Conservation (phyloP, 2,888 invertebrate species). For the Pyrrhosoma nymphula region DNA sequence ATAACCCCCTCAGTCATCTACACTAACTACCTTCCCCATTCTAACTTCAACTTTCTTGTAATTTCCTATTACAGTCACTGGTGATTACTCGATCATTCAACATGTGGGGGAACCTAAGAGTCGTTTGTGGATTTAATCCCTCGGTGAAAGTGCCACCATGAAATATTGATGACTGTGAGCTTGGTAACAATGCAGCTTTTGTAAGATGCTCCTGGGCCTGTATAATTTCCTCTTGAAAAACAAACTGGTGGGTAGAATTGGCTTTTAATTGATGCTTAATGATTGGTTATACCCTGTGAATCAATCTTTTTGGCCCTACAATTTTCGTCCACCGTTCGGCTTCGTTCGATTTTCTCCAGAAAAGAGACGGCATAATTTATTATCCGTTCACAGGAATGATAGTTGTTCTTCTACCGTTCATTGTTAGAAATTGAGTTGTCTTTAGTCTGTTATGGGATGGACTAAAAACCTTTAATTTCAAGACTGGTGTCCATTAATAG, state of each 20-base stretch:
- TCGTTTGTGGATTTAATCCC: not conserved
- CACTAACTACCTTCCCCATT: no score
- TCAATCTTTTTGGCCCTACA: not conserved
- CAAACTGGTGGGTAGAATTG: not conserved
- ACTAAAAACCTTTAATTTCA: slow-evolving; percentile 17
- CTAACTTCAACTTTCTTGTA: no score
- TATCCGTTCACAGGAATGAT: not conserved
- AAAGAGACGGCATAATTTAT: not conserved
- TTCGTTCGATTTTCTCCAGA: not conserved
- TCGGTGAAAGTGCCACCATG: not conserved
- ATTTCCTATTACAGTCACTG: no score
- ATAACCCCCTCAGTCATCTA: no score
- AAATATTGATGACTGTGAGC: not conserved
- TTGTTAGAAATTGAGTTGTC: not conserved
- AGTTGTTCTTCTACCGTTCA: not conserved
- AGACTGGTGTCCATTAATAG: not conserved
- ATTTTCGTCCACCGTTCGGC: not conserved
- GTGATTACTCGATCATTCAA: not conserved
- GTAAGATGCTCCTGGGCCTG: not conserved
- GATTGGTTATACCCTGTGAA: not conserved
- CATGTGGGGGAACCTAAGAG: not conserved
- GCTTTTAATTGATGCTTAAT: not conserved
- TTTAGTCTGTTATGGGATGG: not conserved
- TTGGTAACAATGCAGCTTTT: not conserved
- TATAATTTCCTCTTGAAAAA: not conserved